Evolutionary conservation across 2,113 vertebrate species (phyloP).

Genomic region (Daphoenositta chrysoptera): DNA sequence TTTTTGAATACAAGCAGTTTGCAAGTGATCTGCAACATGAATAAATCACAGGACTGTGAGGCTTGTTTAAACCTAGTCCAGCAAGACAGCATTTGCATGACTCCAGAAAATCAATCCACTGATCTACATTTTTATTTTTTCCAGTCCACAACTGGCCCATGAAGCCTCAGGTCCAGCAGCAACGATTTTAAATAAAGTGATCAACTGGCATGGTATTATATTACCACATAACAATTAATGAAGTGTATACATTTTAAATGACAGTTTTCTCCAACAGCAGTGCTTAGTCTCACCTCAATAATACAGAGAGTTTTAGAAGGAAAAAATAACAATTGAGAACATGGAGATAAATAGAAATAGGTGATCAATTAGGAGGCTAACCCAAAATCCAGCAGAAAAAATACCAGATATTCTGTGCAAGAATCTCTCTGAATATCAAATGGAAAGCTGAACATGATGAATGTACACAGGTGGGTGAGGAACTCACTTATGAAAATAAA

Average conservation of each 20-base stretch:
- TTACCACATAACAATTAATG: background rate
- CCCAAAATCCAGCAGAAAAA: background rate
- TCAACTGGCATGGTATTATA: background rate
- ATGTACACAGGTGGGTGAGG: background rate
- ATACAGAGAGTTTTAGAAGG: background rate
- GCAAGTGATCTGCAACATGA: background rate
- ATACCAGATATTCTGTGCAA: background rate
- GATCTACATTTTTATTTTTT: background rate
- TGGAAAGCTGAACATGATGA: background rate
- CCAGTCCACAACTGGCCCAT: background rate
- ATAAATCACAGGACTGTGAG: background rate
- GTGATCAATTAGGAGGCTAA: background rate
- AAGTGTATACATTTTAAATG: background rate
- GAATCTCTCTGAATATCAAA: background rate
- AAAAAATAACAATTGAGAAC: background rate
- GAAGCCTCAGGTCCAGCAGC: background rate
- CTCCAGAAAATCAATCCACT: background rate
- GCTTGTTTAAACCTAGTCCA: background rate
- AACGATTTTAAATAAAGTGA: background rate
- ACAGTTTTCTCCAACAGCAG: background rate
- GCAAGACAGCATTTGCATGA: background rate
- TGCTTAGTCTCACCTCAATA: background rate
- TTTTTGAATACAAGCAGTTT: background rate
- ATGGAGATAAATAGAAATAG: background rate
- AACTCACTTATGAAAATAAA: background rate